Evolutionary conservation across 2,113 vertebrate genomes (phyloP).

Genomic region (Proterorhinus semilunaris): DNA sequence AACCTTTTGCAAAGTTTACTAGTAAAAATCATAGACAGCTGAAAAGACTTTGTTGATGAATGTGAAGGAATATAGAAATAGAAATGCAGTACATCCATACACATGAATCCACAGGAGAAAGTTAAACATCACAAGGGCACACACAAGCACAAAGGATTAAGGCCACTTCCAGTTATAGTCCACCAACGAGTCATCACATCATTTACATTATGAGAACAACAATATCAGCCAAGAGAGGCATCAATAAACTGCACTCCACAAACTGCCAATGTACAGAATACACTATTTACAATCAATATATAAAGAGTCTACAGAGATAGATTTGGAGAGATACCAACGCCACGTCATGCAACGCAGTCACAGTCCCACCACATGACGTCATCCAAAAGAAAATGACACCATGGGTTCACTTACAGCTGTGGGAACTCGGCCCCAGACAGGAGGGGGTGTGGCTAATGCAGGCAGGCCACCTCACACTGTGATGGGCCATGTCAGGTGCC

Average conservation of each 20-base stretch:
- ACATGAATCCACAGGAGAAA: conserved; percentile 66
- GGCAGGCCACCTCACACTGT: conserved; percentile 79
- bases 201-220: conserved; percentile 74
- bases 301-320: conserved; percentile 63
- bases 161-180: conserved; percentile 74
- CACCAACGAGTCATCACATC: conserved; percentile 75
- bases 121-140: conserved; percentile 74
- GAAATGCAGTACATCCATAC: conserved; percentile 67
- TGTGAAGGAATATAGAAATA: conserved; percentile 57
- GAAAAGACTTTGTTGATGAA: conserved; percentile 41
- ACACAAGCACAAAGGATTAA: conserved; percentile 76
- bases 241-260: conserved; percentile 77
- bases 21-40: conserved; percentile 29
- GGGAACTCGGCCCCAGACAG: conserved; percentile 75
- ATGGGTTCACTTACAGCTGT: conserved; percentile 82
- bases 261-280: conserved; percentile 71
- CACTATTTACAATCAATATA: conserved; percentile 53
- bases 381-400: conserved; percentile 81
- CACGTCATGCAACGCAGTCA: conserved; percentile 84
- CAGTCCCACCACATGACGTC: conserved; percentile 83
- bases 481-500: conserved; percentile 79
- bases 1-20: conserved; percentile 47
- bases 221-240: conserved; percentile 74
- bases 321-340: conserved; percentile 69
- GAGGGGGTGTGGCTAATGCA: conserved; percentile 73